Base-by-base conservation (phyloP, 2,797 vertebrate genomes). In the Mallotus villosus region DNA sequence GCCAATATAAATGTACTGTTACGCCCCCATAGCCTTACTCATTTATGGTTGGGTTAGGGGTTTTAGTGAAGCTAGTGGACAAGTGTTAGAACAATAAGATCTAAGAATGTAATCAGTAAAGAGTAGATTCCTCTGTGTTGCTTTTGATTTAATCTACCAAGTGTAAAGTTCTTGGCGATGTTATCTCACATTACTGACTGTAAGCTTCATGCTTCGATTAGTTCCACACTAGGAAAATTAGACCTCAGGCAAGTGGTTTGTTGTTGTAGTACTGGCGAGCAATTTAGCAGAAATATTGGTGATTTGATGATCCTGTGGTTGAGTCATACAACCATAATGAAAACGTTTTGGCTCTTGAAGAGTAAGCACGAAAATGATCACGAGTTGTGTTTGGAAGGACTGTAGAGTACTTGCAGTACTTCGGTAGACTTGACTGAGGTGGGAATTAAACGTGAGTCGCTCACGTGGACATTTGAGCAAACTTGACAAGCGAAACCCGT, bases 181-280 rank as follows among this genome's bases (percentile, higher is more conserved):
- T 74, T 74, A 68, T 68, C 78, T 76, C 70, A 78, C 80, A 74
- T 37, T 64, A 72, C 68, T 72, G 67, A 67, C 70, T 49, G 67
- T 70, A 73, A 24, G 75, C 72, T 49, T 64, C 63, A 53, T 74
- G 82, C 74, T 75, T 72, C 49, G 58, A 74, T 85, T 84, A 77
- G 82, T 86, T 85, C 69, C 73, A 77, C 73, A 74, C 79, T 73
- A 63, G 57, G 74, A 74, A 73, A 70, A 73, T 80, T 72, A 71
- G 51, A 78, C 81, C 83, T 11, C n/a, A 55, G 66, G 66, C 46
- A 51, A 19, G 53, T 55, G 0, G 2, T 51, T 51, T 55, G 51
- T 46, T 46, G 12, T 14, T 46, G 41, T 14, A 46, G 41, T 46
- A 46, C 12, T 46, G 41, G 41, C 41, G 12, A 46, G 41, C 9